These are phyloP conservation scores for Eucera pruinosa DNA, from an alignment of 2,888 invertebrate genomes.

Conservation along the genomic window DNA sequence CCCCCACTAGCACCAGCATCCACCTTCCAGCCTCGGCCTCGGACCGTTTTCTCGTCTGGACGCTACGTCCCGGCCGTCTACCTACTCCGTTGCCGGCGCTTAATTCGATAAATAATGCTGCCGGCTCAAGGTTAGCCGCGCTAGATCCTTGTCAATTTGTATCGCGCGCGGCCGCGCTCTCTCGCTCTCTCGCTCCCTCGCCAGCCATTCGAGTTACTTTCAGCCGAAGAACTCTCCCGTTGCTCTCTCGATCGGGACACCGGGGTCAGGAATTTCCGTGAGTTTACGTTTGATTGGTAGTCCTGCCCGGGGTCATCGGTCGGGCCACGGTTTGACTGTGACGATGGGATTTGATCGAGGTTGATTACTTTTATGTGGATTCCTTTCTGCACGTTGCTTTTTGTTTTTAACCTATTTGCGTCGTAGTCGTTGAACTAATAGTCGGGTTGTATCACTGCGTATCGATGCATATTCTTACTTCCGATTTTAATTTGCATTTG, in stretches of 20 bases:
- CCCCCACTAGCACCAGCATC: slow-evolving; percentile 84
- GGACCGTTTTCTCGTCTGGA: slow-evolving; percentile 76
- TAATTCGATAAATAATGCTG: slow-evolving; percentile 76
- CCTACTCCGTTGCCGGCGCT: slow-evolving; percentile 70
- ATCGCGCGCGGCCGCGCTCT: slow-evolving; percentile 32
- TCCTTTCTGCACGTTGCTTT: not conserved
- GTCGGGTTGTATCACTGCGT: too few species aligned
- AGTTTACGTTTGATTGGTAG: slow-evolving; percentile 3
- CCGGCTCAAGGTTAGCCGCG: slow-evolving; percentile 71
- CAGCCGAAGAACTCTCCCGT: not conserved
- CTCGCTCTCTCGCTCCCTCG: slow-evolving; percentile 4
- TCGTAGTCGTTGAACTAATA: too few species aligned
- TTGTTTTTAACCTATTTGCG: too few species aligned
- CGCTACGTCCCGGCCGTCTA: slow-evolving; percentile 67
- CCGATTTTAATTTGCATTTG: too few species aligned
- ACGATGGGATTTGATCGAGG: not conserved
- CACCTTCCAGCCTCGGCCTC: slow-evolving; percentile 77
- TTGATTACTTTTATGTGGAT: not conserved
- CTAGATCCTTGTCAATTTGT: slow-evolving; percentile 65
- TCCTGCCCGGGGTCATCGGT: not conserved
- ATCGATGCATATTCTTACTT: too few species aligned
- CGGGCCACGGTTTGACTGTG: slow-evolving; percentile 2
- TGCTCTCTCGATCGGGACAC: not conserved
- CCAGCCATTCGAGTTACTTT: slow-evolving; percentile 16
- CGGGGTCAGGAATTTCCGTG: slow-evolving; percentile 13